Conservation (phyloP, 2,888 invertebrate species). For the Coelopa pilipes region DNA sequence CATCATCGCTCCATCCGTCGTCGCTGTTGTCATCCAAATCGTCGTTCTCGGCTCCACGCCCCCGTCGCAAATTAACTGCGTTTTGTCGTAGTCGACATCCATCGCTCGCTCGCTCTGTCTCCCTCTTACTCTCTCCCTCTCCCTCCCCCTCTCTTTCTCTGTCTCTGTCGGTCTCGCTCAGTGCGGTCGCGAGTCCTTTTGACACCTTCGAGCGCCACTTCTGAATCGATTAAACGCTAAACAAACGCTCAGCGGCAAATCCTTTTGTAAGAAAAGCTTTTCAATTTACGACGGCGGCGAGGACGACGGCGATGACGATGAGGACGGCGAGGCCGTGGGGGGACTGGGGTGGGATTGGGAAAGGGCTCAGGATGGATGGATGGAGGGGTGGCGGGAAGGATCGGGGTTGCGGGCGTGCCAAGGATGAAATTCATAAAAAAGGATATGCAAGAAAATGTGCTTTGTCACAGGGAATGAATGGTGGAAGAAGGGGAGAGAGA, state of each 20-base stretch:
- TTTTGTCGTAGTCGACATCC: too few relatives aligned
- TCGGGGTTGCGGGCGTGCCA: not conserved
- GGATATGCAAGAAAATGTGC: slow-evolving; percentile 13
- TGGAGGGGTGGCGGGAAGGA: not conserved
- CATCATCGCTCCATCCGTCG: not conserved
- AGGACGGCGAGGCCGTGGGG: too few relatives aligned
- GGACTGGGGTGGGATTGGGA: too few relatives aligned
- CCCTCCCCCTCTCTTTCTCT: not conserved
- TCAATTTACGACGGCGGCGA: not conserved
- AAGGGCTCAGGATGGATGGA: too few relatives aligned
- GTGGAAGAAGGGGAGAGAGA: too few relatives aligned
- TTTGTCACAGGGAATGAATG: not conserved
- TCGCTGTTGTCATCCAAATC: not conserved
- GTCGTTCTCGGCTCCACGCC: not conserved
- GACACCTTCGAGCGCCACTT: not conserved
- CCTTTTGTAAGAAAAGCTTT: slow-evolving; percentile 8
- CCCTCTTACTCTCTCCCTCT: not conserved
- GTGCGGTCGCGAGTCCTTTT: not conserved
- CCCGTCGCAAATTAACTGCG: not conserved
- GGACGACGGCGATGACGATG: not conserved
- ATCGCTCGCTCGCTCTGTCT: not conserved
- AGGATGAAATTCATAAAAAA: slow-evolving; percentile 15
- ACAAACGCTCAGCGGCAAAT: not conserved
- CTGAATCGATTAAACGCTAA: slow-evolving; percentile 10
- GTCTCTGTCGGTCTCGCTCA: not conserved